Evolutionary conservation across 1,140 invertebrate genomes (phyloP), one percentile per base, ranked within the genome.

Genomic region (Camponotus pennsylvanicus): DNA sequence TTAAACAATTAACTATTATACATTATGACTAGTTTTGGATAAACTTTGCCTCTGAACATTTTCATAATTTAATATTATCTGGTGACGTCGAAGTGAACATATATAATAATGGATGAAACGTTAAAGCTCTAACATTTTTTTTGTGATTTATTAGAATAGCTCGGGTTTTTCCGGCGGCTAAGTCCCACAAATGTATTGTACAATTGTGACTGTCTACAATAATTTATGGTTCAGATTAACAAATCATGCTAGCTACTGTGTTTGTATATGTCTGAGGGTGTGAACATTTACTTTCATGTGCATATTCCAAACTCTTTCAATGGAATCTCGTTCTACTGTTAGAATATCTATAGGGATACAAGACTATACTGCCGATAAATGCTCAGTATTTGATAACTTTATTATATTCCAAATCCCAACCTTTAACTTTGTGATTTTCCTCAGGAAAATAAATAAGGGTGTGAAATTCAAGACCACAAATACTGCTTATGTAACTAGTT

Each of bases 51-150:
- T 99, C 98, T 0, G 99, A 99, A 94, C 99, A 99, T 94, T 98
- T 99, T 99, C 99, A 99, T 94, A 99, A 98, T 94, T 99, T 99
- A 78, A 99, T 99, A 93, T 99, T 99, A 94, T 99, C 99, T 0
- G 99, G 98, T 1, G 99, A 99, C 1, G 98, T 99, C 3, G 98
- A 99, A 0, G 98, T 99, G 95, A 99, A 99, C 96, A 99, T 99
- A 93, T 99, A 98, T 95, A 98, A 95, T 59, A 97, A 97, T 0
- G 99, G 99, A 96, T 99, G 99, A 13, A 99, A 96, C 1, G 97
- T 97, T 0, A 99, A 94, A 61, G 98, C 97, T 85, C 99, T 96
- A 0, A 99, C 99, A 91, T 98, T 99, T 93, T 99, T 99, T 95
- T 99, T 99, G 94, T 99, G 99, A 95, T 99, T 99, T 0, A 99